phyloP scores from a whole-genome alignment of 2,113 vertebrate species.

The Odocoileus hemionus region DNA sequence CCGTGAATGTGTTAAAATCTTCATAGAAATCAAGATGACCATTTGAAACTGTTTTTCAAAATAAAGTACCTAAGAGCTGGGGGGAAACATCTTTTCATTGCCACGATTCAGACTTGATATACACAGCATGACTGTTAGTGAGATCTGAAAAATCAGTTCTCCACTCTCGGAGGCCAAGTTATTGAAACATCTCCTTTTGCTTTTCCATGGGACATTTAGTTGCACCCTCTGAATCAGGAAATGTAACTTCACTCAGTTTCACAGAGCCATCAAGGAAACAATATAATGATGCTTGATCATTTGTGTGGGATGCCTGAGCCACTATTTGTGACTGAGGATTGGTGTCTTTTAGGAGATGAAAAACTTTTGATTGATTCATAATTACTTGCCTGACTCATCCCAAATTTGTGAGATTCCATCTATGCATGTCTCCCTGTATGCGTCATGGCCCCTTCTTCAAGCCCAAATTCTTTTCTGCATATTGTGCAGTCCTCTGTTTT shows the following conservation, averaged over 20 bases:
- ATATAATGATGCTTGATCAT: fast-evolving
- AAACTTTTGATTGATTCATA: neutral
- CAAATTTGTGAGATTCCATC: neutral
- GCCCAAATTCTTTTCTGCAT: neutral
- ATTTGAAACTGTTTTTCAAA: neutral
- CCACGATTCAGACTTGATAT: neutral
- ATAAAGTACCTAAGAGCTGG: neutral
- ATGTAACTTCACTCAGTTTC: neutral
- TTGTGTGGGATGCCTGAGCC: no score
- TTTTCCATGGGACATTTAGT: neutral
- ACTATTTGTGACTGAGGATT: no score
- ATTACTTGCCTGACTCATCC: neutral
- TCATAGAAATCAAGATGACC: neutral
- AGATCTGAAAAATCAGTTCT: neutral
- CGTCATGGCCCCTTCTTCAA: neutral
- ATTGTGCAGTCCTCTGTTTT: neutral
- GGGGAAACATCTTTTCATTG: neutral
- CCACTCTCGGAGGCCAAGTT: neutral
- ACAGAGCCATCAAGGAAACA: neutral
- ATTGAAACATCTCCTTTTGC: neutral
- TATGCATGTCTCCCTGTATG: fast-evolving
- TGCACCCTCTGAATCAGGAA: neutral
- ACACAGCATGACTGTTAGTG: neutral
- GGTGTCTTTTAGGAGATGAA: neutral
- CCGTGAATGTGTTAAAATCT: neutral